phyloP scores from a whole-genome alignment of 2,797 vertebrate species.

The Thamnophis elegans region DNA sequence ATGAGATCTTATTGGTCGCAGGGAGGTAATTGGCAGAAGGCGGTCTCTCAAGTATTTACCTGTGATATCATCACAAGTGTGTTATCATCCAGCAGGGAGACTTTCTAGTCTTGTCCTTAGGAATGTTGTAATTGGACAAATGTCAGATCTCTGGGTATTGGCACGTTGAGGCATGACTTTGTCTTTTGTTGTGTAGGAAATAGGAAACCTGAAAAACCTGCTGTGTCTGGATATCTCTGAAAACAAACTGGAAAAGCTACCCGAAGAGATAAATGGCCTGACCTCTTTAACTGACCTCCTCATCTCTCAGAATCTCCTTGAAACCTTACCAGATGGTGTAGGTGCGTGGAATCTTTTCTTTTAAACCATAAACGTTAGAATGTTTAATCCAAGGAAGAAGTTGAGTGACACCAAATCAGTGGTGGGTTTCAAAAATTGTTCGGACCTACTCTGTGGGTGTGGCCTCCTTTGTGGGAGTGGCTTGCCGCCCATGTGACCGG shows the following conservation, averaged over 20 bases:
- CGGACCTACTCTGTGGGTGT: too few relatives aligned
- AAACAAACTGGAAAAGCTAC: constrained; percentile 93
- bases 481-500: too few relatives aligned
- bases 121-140: constrained; percentile 34
- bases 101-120: constrained; percentile 15
- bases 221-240: constrained; percentile 96
- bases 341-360: constrained; percentile 72
- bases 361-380: constrained; percentile 23
- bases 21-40: too few relatives aligned
- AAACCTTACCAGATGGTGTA: constrained; percentile 88
- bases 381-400: not conserved
- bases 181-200: constrained; percentile 76
- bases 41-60: too few relatives aligned
- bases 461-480: too few relatives aligned
- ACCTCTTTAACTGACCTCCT: constrained; percentile 88
- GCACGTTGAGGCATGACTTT: constrained; percentile 43
- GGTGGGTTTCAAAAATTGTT: too few relatives aligned
- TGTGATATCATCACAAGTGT: constrained; percentile 1
- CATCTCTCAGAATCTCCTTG: constrained; percentile 94
- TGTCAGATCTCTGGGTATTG: constrained; percentile 42
- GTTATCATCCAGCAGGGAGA: constrained; percentile 17
- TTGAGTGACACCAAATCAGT: too few relatives aligned
- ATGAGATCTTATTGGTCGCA: too few relatives aligned
- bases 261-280: constrained; percentile 89
- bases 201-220: constrained; percentile 91